Evolutionary conservation across 2,888 invertebrate species (phyloP).

Genomic region (Drosophila niveifrons): DNA sequence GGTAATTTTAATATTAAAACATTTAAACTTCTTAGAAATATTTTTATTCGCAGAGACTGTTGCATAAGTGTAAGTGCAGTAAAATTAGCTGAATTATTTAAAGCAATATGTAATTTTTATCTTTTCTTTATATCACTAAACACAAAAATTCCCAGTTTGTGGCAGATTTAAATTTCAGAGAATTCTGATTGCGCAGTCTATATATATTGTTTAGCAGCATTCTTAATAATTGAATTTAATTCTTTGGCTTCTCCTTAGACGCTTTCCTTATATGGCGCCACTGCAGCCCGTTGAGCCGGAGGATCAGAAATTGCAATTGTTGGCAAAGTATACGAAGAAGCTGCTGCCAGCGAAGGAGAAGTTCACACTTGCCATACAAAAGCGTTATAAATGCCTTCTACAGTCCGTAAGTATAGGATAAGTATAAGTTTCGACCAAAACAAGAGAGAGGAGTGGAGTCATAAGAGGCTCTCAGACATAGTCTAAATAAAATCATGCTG

Average conservation of each 20-base stretch:
- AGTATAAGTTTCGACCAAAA: neutral
- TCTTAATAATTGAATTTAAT: no score
- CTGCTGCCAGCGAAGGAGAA: slow-evolving; percentile 58
- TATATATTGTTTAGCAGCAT: no score
- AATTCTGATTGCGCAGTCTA: no score
- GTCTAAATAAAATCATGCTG: neutral
- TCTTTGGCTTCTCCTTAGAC: slow-evolving; percentile 53
- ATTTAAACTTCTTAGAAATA: no score
- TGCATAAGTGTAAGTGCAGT: no score
- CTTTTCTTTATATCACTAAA: no score
- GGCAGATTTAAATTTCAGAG: no score
- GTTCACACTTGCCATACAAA: slow-evolving; percentile 80
- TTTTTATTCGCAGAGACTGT: no score
- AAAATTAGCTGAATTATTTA: no score
- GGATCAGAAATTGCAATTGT: slow-evolving; percentile 76
- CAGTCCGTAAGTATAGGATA: slow-evolving; percentile 79
- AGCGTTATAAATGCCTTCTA: slow-evolving; percentile 83
- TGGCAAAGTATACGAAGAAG: slow-evolving; percentile 67
- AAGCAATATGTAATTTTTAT: no score
- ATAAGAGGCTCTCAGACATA: neutral
- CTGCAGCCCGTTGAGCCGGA: slow-evolving; percentile 83
- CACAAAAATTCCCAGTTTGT: no score
- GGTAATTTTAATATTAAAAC: no score
- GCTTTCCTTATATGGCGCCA: slow-evolving; percentile 82
- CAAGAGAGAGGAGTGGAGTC: neutral